Percentiles rank a stretch among this genome's conserved stretches.
Evolutionary conservation across 2,888 invertebrate species (phyloP).

Genomic region (Drosophila birchii): DNA sequence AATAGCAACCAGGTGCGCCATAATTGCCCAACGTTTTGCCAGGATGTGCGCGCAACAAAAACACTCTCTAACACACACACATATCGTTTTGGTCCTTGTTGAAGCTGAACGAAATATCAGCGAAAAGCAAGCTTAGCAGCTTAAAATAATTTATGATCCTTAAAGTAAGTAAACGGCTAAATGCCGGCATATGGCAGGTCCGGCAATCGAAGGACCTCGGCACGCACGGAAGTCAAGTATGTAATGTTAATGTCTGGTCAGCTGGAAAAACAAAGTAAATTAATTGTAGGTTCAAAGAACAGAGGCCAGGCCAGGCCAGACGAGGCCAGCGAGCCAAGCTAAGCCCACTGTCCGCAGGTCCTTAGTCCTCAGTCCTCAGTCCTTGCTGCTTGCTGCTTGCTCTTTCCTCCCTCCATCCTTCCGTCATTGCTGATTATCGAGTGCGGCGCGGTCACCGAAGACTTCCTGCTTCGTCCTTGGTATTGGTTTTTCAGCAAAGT

Average conservation of each 20-base stretch:
- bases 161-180: slow-evolving; percentile 78
- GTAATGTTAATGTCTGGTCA: slow-evolving; percentile 82
- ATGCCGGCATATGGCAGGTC: slow-evolving; percentile 78
- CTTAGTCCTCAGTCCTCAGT: slow-evolving; percentile 11
- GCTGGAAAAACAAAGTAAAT: slow-evolving; percentile 83
- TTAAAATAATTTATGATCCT: slow-evolving; percentile 80
- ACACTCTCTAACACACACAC: slow-evolving; percentile 33
- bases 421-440: slow-evolving; percentile 75
- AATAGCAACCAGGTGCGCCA: slow-evolving; percentile 66
- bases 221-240: slow-evolving; percentile 77
- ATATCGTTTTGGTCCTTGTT: background rate
- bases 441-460: slow-evolving; percentile 80
- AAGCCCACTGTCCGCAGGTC: slow-evolving; percentile 41
- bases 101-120: slow-evolving; percentile 19
- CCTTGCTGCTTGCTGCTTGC: slow-evolving; percentile 3
- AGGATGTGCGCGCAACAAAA: slow-evolving; percentile 49
- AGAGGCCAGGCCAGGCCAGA: slow-evolving; percentile 20
- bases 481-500: slow-evolving; percentile 73
- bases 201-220: slow-evolving; percentile 68
- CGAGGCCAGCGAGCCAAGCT: slow-evolving; percentile 16
- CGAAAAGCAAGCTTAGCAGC: slow-evolving; percentile 66
- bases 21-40: slow-evolving; percentile 73
- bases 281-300: slow-evolving; percentile 81
- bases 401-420: slow-evolving; percentile 14
- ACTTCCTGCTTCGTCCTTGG: slow-evolving; percentile 68